Conservation (phyloP, 2,888 invertebrate genomes). For the Phytoseiulus persimilis region DNA sequence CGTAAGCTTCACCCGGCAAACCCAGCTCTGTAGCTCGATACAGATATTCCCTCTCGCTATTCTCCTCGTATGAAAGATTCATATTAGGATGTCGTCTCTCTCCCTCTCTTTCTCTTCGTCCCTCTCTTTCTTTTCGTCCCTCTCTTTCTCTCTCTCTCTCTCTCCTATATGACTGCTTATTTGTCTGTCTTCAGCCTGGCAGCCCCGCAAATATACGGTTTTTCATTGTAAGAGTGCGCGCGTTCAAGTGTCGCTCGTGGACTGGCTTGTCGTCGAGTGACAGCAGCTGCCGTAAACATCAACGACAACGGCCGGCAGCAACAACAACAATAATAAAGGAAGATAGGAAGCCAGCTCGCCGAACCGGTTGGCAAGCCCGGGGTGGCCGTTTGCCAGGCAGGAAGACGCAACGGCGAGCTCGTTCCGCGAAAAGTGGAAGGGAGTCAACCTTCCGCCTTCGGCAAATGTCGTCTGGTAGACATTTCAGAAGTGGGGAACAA, state of each 20-base stretch:
- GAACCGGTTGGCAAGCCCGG: background rate
- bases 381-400: background rate
- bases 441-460: background rate
- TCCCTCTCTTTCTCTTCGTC: no score
- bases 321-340: background rate
- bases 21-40: background rate
- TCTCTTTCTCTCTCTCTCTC: no score
- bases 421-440: background rate
- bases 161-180: no score
- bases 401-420: background rate
- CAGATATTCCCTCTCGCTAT: background rate
- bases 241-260: background rate
- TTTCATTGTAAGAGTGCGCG: background rate
- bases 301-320: background rate
- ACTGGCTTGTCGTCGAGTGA: background rate
- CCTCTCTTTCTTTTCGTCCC: no score
- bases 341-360: background rate
- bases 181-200: background rate
- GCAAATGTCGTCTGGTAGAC: background rate
- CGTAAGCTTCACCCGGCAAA: constrained; percentile 50
- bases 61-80: background rate
- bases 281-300: background rate
- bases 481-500: background rate
- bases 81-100: no score
- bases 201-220: background rate